These are phyloP conservation scores for Tiaroga cobitis DNA, from an alignment of 2,797 vertebrate species.

Conservation along the genomic window DNA sequence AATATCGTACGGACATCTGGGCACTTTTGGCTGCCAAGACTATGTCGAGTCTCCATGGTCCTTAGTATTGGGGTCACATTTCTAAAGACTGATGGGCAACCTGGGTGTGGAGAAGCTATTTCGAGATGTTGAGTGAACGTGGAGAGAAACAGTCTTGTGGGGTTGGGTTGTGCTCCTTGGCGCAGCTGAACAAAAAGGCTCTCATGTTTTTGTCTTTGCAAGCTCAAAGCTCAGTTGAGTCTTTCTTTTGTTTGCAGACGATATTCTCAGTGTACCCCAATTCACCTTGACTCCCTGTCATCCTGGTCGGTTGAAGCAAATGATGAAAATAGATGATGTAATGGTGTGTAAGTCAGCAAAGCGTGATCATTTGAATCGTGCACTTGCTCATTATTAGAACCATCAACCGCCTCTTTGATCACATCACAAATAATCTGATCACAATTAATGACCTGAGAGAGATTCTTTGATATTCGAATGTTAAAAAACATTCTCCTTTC, in stretches of 20 bases:
- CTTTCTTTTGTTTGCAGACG: slow-evolving; percentile 18
- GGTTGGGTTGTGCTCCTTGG: neutral
- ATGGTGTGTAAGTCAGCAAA: slow-evolving; percentile 51
- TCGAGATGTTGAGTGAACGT: slow-evolving; percentile 68
- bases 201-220: slow-evolving; percentile 4
- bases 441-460: neutral
- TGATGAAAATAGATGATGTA: slow-evolving; percentile 59
- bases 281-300: slow-evolving; percentile 38
- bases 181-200: slow-evolving; percentile 11
- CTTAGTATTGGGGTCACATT: slow-evolving; percentile 74
- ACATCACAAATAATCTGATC: neutral
- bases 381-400: slow-evolving; percentile 36
- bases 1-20: slow-evolving; percentile 66
- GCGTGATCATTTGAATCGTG: slow-evolving; percentile 42
- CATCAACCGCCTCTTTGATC: neutral
- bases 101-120: slow-evolving; percentile 71
- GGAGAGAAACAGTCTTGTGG: neutral
- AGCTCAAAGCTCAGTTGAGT: slow-evolving; percentile 5
- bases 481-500: neutral
- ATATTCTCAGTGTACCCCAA: slow-evolving; percentile 18
- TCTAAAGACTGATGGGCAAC: slow-evolving; percentile 56
- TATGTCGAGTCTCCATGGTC: slow-evolving; percentile 54
- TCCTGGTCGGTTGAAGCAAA: slow-evolving; percentile 31
- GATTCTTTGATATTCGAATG: neutral
- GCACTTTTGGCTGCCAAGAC: slow-evolving; percentile 52